Percentiles rank a stretch among this genome's conserved stretches.
phyloP scores from a whole-genome alignment of 2,113 vertebrate genomes.

The Eurypyga helias region DNA sequence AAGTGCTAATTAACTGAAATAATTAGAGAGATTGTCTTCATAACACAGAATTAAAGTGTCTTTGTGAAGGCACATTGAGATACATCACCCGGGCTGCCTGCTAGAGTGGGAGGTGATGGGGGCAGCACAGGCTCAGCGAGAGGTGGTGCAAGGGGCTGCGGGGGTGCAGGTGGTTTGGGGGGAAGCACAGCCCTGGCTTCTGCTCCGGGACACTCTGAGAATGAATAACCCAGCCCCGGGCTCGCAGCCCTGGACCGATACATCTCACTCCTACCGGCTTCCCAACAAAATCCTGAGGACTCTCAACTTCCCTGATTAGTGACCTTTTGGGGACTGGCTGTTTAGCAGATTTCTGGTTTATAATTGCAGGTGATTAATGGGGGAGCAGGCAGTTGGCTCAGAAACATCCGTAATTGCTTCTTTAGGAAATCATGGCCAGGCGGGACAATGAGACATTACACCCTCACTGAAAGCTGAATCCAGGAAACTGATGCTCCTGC shows the following conservation, averaged over 20 bases:
- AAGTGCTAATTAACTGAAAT: constrained; percentile 72
- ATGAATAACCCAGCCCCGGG: background rate
- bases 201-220: accelerated
- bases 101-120: background rate
- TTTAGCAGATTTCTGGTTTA: constrained; percentile 54
- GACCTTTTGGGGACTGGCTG: constrained; percentile 59
- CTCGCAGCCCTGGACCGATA: background rate
- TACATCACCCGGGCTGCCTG: background rate
- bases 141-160: background rate
- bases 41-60: constrained; percentile 31
- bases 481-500: background rate
- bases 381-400: constrained; percentile 51
- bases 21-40: constrained; percentile 73
- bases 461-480: background rate
- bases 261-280: background rate
- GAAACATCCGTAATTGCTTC: constrained; percentile 62
- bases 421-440: constrained; percentile 54
- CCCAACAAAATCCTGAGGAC: background rate
- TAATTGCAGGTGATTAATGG: constrained; percentile 77
- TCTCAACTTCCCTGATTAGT: constrained; percentile 43
- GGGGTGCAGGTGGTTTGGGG: accelerated
- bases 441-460: background rate
- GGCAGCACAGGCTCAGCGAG: accelerated
- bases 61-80: constrained; percentile 19
- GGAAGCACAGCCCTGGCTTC: background rate